A percentile compares a stretch with the other conserved stretches of the same genome.
These are phyloP conservation scores for Ammodytes dubius DNA, from an alignment of 2,113 vertebrate genomes.

Conservation along the genomic window DNA sequence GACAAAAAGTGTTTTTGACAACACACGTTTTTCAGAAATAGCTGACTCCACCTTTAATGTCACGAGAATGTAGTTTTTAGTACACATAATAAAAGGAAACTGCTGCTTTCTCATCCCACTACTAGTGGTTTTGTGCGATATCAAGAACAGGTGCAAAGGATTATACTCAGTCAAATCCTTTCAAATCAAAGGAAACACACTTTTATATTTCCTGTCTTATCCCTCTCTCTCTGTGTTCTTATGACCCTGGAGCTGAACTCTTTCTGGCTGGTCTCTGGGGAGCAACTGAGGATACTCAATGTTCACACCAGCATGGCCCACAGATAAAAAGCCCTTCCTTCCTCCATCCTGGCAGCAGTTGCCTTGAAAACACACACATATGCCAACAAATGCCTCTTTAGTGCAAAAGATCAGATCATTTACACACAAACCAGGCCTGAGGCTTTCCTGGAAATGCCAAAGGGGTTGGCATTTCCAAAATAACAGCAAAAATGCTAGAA, in stretches of 20 bases:
- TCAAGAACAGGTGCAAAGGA: conserved; percentile 31
- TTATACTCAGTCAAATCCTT: conserved; percentile 16
- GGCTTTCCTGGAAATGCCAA: conserved; percentile 72
- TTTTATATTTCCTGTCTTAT: conserved; percentile 66
- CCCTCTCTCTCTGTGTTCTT: conserved; percentile 35
- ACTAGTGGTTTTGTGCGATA: conserved; percentile 1
- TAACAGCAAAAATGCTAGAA: conserved; percentile 68
- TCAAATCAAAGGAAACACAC: conserved; percentile 44
- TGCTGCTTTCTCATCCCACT: neutral
- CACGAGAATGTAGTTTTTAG: no score
- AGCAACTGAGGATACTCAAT: conserved; percentile 53
- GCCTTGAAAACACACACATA: conserved; percentile 62
- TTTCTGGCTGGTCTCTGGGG: conserved; percentile 51
- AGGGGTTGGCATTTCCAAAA: conserved; percentile 60
- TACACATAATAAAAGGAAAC: no score
- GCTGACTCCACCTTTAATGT: no score
- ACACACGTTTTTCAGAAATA: no score
- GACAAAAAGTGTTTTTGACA: no score
- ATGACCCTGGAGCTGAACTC: conserved; percentile 47
- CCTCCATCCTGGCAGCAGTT: conserved; percentile 68
- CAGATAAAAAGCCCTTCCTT: conserved; percentile 78
- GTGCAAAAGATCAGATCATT: conserved; percentile 45
- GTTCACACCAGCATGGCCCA: conserved; percentile 39
- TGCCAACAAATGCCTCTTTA: conserved; percentile 49
- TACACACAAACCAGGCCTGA: conserved; percentile 32